These are phyloP conservation scores for Cerastoderma edule DNA, from an alignment of 2,888 invertebrate species.

Conservation along the genomic window DNA sequence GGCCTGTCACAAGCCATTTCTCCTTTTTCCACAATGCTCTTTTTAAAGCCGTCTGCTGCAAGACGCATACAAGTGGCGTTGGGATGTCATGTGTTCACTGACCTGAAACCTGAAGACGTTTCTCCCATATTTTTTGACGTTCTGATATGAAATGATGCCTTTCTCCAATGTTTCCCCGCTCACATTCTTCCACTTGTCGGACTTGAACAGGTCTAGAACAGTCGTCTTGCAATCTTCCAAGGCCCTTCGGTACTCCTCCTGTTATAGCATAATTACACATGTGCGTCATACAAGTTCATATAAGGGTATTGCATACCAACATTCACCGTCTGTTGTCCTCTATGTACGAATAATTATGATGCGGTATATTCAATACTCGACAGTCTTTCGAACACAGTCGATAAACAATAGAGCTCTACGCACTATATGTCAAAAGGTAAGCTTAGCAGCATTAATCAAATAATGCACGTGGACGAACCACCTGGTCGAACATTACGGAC, in stretches of 20 bases:
- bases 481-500: too few species aligned
- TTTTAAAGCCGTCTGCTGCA: background rate
- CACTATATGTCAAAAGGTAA: too few species aligned
- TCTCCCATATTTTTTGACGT: constrained; percentile 78
- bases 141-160: constrained; percentile 87
- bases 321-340: too few species aligned
- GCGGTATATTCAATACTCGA: too few species aligned
- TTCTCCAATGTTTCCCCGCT: constrained; percentile 85
- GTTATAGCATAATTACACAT: too few species aligned
- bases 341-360: too few species aligned
- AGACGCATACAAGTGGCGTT: background rate
- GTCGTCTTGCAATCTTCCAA: constrained; percentile 63
- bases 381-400: too few species aligned
- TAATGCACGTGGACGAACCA: too few species aligned
- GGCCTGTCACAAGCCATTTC: background rate
- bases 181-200: constrained; percentile 89
- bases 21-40: background rate
- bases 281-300: too few species aligned
- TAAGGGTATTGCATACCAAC: too few species aligned
- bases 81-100: constrained; percentile 34
- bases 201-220: constrained; percentile 62
- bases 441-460: too few species aligned
- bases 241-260: constrained; percentile 61
- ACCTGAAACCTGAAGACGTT: constrained; percentile 92
- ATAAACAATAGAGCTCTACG: too few species aligned